Conservation (phyloP, 2,113 vertebrate genomes). For the Mixornis gularis region DNA sequence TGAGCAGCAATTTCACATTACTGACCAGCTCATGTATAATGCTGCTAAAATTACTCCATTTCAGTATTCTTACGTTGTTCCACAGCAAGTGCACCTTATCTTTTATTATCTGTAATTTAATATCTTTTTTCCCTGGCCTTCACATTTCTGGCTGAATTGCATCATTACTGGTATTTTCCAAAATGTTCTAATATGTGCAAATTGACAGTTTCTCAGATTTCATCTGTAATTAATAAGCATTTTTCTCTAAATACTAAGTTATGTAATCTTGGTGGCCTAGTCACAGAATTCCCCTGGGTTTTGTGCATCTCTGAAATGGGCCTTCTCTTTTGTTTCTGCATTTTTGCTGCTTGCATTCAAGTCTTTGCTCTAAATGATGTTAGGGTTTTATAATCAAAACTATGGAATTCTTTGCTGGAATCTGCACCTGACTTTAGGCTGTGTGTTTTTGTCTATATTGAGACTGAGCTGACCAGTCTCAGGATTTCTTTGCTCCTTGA, state of each 20-base stretch:
- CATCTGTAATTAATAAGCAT: not conserved
- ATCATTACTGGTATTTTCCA: not conserved
- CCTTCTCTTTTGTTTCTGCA: not conserved
- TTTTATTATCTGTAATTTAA: not conserved
- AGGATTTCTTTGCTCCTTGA: not conserved
- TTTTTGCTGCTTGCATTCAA: not conserved
- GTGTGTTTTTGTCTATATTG: not conserved
- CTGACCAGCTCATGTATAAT: not conserved
- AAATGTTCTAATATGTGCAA: not conserved
- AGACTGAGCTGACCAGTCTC: not conserved
- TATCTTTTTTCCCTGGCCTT: not conserved
- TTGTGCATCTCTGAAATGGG: not conserved
- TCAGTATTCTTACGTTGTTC: not conserved
- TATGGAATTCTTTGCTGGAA: not conserved
- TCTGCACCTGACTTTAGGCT: not conserved
- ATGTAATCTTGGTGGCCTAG: not conserved
- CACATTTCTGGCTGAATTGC: not conserved
- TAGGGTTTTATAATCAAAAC: not conserved
- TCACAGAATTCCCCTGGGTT: not conserved
- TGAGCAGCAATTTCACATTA: not conserved
- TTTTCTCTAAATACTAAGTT: not conserved
- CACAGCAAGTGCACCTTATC: not conserved
- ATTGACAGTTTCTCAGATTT: not conserved
- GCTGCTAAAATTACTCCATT: not conserved
- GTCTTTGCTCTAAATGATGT: not conserved